A percentile compares a stretch with the other conserved stretches of the same genome.
phyloP scores from a whole-genome alignment of 2,888 invertebrate species.

The Boloria selene region DNA sequence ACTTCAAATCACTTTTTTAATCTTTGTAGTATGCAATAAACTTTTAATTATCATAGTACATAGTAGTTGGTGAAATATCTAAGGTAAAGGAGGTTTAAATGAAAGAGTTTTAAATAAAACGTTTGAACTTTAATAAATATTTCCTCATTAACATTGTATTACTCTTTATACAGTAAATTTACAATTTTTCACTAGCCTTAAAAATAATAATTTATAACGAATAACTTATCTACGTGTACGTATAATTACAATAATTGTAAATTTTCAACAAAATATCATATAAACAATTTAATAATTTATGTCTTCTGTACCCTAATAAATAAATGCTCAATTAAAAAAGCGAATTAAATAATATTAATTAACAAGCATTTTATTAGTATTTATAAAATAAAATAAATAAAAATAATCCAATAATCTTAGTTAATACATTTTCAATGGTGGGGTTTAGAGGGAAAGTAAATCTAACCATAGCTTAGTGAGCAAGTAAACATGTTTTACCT shows the following conservation, averaged over 20 bases:
- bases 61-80: too few species aligned
- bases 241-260: background rate
- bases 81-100: background rate
- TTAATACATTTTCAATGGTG: constrained; percentile 7
- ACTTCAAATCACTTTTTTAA: too few species aligned
- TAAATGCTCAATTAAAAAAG: constrained; percentile 1
- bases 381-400: constrained; percentile 4
- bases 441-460: constrained; percentile 4
- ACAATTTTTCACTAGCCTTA: constrained; percentile 74
- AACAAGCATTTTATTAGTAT: constrained; percentile 3
- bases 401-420: too few species aligned
- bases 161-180: constrained; percentile 40
- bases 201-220: constrained; percentile 40
- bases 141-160: constrained; percentile 23
- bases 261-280: background rate
- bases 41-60: too few species aligned
- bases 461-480: background rate
- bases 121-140: constrained; percentile 20
- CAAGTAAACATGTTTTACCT: background rate
- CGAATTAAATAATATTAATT: constrained; percentile 1
- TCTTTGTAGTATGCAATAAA: too few species aligned
- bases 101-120: constrained; percentile 7
- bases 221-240: background rate
- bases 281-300: background rate
- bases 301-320: constrained; percentile 7